Base-by-base conservation (phyloP, 2,113 vertebrate species). In the Sebastes schlegelii region DNA sequence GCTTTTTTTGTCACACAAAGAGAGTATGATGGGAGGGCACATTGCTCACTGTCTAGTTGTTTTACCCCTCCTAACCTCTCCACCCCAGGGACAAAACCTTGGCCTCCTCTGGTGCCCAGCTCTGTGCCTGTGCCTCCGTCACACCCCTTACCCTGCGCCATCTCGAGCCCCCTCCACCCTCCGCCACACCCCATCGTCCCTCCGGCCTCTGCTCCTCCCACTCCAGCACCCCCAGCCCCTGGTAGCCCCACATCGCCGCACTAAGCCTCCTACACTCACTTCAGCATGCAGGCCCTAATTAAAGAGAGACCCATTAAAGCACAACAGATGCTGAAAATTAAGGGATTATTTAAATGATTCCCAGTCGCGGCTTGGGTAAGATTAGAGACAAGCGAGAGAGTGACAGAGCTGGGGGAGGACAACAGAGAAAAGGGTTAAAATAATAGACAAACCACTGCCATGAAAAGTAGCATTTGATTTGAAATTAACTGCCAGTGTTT, bases 251-350 rank as follows among this genome's bases (percentile, higher is more conserved):
- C 78, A 93, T 92, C 80, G 73, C 58, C 46, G 6, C 86, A 77
- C 88, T 86, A 83, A 90, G 87, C 87, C 69, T 63, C 81, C 88
- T 73, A 75, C 90, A 83, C 54, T 87, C 82, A 88, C 73, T 92
- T 84, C 77, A 90, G 79, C 84, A 88, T 70, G 88, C 91, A 87
- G 82, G 72, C 77, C 81, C 92, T 93, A 94, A 96, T 95, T 95
- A 95, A 93, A 92, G 91, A 92, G 93, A 83, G 85, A 85, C 77
- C 91, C 80, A 92, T 93, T 94, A 93, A 91, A 91, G 78, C 80
- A 93, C 88, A 92, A 83, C 93, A 95, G 94, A 93, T 92, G 94
- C 93, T 92, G 89, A 92, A 93, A 93, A 95, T 94, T 89, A 94
- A 88, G 89, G 92, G 93, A 94, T 93, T 92, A 94, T 94, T 94